Conservation (phyloP, 2,113 vertebrate genomes). For the Sciurus niger region DNA sequence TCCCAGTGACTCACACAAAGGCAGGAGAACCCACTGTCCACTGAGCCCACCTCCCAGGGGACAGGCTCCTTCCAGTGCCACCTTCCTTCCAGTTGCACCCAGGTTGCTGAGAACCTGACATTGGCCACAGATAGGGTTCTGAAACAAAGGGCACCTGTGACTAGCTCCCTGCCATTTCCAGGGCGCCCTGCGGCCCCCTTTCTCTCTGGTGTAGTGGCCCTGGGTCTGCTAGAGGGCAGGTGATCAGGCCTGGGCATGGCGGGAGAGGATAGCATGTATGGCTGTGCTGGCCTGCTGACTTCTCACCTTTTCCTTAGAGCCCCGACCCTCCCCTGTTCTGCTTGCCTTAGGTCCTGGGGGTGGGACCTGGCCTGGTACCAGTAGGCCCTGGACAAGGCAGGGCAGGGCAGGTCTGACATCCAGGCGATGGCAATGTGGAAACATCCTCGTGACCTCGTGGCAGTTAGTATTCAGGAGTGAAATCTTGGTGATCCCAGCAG, state of each 20-base stretch:
- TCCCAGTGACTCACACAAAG: not conserved
- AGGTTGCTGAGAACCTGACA: not conserved
- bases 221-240: not conserved
- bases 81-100: not conserved
- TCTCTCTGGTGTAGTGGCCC: not conserved
- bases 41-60: not conserved
- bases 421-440: not conserved
- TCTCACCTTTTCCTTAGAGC: not conserved
- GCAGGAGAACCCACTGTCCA: not conserved
- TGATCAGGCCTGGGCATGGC: not conserved
- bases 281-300: not conserved
- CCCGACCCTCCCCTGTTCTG: rapidly evolving
- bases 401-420: not conserved
- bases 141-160: too few species aligned
- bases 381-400: not conserved
- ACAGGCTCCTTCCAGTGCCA: not conserved
- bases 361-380: not conserved
- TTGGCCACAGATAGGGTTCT: not conserved
- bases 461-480: not conserved
- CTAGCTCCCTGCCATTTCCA: too few species aligned
- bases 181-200: not conserved
- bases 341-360: not conserved
- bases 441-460: not conserved
- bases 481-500: not conserved
- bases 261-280: not conserved